Evolutionary conservation across 2,888 invertebrate species (phyloP), one percentile per base, ranked within the genome.

Genomic region (Dendrolimus houi): DNA sequence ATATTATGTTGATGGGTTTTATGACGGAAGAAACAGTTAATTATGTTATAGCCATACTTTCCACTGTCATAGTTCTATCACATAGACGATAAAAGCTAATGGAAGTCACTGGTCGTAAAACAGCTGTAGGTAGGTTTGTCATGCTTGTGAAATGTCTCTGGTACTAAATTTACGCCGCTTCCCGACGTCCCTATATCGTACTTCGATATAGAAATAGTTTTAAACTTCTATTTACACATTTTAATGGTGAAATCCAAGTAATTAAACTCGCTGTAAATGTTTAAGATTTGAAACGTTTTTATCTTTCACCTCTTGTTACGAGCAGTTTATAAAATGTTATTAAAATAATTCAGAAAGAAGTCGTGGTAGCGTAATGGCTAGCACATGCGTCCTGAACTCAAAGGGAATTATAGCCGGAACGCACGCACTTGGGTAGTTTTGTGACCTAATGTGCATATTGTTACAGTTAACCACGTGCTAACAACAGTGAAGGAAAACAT

Each of bases 121-220:
- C 60, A 59, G 63, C 61, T 63, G 61, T 61, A 29, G 29, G 62
- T 64, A 59, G 61, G 69, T 62, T 59, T 61, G 59, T 69, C 59
- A 60, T 64, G 59, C 62, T 72, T 77, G 68, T 70, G 69, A 72
- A 74, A 74, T 73, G 67, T 60, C 62, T 65, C 65, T 66, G 65
- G 67, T 58, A 64, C 63, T 75, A 70, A 66, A 74, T 75, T 71
- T 67, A 74, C 63, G 64, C 60, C 64, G 65, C 64, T 67, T 65
- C 72, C 71, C 75, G 79, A 70, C 61, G 64, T 60, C 68, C 47
- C 47, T 47, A 47, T 10, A 66, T 59, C 66, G 70, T 72, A 70
- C 74, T 68, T 65, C 59, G 53, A 55, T 61, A 68, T 72, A 56
- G 54, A 77, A 81, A 81, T 81, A 79, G 70, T 75, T 66, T 77